These are phyloP conservation scores for Agrotis exclamationis DNA, from an alignment of 2,888 invertebrate genomes.

Conservation along the genomic window DNA sequence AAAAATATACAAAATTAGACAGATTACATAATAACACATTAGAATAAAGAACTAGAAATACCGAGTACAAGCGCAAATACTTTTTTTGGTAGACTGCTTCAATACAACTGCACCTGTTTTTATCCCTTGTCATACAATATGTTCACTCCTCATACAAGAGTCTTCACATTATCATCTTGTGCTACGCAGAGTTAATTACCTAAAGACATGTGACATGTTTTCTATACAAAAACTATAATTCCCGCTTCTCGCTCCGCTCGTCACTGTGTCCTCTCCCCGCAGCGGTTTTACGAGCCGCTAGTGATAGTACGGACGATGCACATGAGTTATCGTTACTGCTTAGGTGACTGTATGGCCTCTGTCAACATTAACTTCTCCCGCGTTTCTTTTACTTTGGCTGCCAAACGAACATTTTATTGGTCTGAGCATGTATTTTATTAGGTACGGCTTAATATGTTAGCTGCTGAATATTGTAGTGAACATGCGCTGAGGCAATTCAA, in stretches of 20 bases:
- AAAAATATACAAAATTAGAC: too few species aligned
- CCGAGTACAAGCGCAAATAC: too few species aligned
- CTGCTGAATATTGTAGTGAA: neutral
- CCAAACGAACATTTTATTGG: conserved; percentile 60
- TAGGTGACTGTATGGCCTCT: conserved; percentile 74
- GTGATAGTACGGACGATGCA: conserved; percentile 78
- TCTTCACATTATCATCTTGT: too few species aligned
- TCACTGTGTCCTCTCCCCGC: conserved; percentile 38
- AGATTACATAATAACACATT: too few species aligned
- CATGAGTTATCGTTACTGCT: conserved; percentile 79
- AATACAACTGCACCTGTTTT: too few species aligned
- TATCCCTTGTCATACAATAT: too few species aligned
- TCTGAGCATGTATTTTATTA: conserved; percentile 50
- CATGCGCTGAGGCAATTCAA: neutral
- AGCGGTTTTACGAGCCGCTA: conserved; percentile 77
- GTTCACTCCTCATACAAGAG: too few species aligned
- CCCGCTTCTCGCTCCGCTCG: conserved; percentile 55
- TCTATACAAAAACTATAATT: too few species aligned
- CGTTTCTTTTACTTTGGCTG: conserved; percentile 61
- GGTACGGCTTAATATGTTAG: conserved; percentile 37
- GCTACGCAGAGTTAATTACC: too few species aligned
- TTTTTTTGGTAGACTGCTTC: too few species aligned
- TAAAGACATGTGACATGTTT: too few species aligned
- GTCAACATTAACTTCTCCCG: conserved; percentile 61
- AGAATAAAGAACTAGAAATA: too few species aligned